phyloP scores from a whole-genome alignment of 2,797 vertebrate genomes.

The Macrochelys suwanniensis region DNA sequence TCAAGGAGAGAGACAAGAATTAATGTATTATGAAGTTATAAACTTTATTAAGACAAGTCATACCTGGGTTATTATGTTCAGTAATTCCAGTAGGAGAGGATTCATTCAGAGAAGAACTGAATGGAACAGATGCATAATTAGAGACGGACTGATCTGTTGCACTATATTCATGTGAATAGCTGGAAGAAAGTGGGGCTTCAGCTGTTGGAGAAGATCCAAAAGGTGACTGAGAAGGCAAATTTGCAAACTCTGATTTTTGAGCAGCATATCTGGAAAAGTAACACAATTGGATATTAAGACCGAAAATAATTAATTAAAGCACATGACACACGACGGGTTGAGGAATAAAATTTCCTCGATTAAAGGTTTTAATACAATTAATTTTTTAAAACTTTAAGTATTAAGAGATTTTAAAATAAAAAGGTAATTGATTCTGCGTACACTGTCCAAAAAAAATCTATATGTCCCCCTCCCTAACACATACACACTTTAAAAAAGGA shows the following conservation, averaged over 20 bases:
- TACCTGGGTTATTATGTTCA: constrained; percentile 80
- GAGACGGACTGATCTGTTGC: constrained; percentile 72
- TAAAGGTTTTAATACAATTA: not conserved
- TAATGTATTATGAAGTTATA: not conserved
- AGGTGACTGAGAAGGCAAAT: constrained; percentile 56
- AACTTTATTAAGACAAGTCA: constrained; percentile 57
- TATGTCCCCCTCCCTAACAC: not conserved
- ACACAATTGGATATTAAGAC: not conserved
- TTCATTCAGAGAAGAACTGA: constrained; percentile 87
- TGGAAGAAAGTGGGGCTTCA: constrained; percentile 46
- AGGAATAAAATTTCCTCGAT: not conserved
- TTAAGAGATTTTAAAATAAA: not conserved
- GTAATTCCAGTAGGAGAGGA: constrained; percentile 84
- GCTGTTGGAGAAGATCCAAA: constrained; percentile 65
- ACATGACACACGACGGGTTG: not conserved
- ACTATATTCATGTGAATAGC: constrained; percentile 74
- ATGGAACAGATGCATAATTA: constrained; percentile 81
- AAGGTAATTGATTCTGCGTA: not conserved
- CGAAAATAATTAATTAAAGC: not conserved
- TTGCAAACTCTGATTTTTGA: constrained; percentile 79
- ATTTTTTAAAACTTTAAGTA: not conserved
- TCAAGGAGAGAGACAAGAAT: not conserved
- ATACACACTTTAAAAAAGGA: not conserved
- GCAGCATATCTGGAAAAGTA: constrained; percentile 77
- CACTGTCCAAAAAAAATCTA: not conserved